These are phyloP conservation scores for Loxodonta africana DNA, from an alignment of 2,113 vertebrate species.

Conservation along the genomic window DNA sequence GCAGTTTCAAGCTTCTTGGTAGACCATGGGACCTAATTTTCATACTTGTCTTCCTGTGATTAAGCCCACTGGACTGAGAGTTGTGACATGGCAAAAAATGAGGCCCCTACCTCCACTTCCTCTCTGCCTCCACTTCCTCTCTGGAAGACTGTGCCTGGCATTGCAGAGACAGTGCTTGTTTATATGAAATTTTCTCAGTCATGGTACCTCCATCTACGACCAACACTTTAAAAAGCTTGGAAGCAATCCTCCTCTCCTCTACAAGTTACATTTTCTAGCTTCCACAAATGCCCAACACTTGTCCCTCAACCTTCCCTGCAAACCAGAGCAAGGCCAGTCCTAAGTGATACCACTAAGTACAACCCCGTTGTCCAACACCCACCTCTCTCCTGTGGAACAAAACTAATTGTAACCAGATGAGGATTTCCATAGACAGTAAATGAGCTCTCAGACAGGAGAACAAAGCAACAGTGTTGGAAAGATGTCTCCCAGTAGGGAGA, in stretches of 20 bases:
- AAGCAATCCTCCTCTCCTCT: not conserved
- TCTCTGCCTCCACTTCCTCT: conserved; percentile 41
- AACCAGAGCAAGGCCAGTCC: not conserved
- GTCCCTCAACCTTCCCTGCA: not conserved
- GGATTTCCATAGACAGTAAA: conserved; percentile 82
- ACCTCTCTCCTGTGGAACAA: conserved; percentile 77
- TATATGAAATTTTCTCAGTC: conserved; percentile 71
- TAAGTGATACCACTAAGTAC: conserved; percentile 33
- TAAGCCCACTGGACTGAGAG: conserved; percentile 72
- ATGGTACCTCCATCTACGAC: conserved; percentile 35
- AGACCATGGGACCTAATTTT: conserved; percentile 50
- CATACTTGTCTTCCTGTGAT: conserved; percentile 60
- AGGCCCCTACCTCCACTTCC: conserved; percentile 63
- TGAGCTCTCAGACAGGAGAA: conserved; percentile 79
- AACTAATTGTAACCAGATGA: conserved; percentile 82
- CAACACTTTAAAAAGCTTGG: not conserved
- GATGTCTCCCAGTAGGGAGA: conserved; percentile 70
- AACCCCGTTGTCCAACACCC: conserved; percentile 19
- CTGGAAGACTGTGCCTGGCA: conserved; percentile 76
- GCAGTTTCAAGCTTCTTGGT: not conserved
- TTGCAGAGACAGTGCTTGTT: conserved; percentile 72
- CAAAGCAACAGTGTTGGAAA: conserved; percentile 78
- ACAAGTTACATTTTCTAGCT: conserved; percentile 39
- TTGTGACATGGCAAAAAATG: conserved; percentile 72
- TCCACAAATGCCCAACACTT: not conserved